Percentiles rank a stretch among this genome's conserved stretches.
Evolutionary conservation across 2,113 vertebrate genomes (phyloP).

Genomic region (Festucalex cinctus): DNA sequence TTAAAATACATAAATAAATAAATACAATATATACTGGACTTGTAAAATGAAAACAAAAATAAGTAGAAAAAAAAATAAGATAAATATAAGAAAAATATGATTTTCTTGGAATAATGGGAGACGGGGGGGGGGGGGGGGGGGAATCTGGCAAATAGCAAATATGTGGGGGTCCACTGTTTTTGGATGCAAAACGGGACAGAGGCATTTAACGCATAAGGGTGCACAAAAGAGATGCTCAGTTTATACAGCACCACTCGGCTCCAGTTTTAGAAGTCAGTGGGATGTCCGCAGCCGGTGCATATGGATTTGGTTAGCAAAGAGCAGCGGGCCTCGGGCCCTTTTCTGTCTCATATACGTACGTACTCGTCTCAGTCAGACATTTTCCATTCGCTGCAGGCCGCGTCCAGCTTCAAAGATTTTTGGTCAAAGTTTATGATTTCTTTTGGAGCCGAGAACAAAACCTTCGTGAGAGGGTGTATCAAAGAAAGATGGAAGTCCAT

Average conservation of each 20-base stretch:
- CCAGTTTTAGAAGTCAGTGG: slow-evolving; percentile 64
- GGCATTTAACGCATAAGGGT: no score
- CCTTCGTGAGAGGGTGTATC: slow-evolving; percentile 26
- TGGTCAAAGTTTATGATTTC: slow-evolving; percentile 54
- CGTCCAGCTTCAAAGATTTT: slow-evolving; percentile 62
- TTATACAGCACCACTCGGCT: slow-evolving; percentile 55
- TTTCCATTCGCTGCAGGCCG: slow-evolving; percentile 45
- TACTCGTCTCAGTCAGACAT: slow-evolving; percentile 40
- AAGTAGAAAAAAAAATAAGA: no score
- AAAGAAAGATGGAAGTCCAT: neutral
- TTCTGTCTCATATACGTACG: slow-evolving; percentile 34
- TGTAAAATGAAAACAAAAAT: no score
- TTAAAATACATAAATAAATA: no score
- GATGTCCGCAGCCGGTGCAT: slow-evolving; percentile 62
- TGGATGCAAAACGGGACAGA: no score
- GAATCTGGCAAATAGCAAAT: no score
- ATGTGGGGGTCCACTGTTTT: no score
- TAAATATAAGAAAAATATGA: no score
- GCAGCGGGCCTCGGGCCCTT: slow-evolving; percentile 43
- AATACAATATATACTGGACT: no score
- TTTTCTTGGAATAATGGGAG: no score
- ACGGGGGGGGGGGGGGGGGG: no score
- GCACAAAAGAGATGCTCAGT: slow-evolving; percentile 57
- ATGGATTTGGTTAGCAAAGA: slow-evolving; percentile 63
- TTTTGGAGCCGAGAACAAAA: slow-evolving; percentile 50